phyloP scores from a whole-genome alignment of 92 coral and sea anemone genomes.

The Pocillopora meandrina region DNA sequence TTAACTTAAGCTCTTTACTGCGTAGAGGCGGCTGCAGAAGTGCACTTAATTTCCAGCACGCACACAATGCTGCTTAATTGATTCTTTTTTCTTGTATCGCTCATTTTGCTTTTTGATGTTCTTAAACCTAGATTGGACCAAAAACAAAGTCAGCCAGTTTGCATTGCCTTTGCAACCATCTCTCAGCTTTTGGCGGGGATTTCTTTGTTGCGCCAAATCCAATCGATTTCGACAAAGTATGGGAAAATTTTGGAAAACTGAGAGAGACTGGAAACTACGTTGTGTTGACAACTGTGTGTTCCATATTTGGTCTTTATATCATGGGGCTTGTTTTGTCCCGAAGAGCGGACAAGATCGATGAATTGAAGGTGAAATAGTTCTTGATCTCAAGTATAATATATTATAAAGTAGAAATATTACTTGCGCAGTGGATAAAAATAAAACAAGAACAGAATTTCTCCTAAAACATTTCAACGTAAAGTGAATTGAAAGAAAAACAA shows the following conservation, averaged over 20 bases:
- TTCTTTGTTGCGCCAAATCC: slow-evolving; percentile 96
- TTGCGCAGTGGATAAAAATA: no score
- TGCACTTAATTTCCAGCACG: no score
- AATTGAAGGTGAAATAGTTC: slow-evolving; percentile 51
- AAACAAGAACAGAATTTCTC: no score
- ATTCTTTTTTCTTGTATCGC: background rate
- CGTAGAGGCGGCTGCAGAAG: no score
- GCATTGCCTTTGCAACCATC: slow-evolving; percentile 84
- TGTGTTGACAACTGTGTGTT: slow-evolving; percentile 75
- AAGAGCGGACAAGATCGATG: slow-evolving; percentile 75
- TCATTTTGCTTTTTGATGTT: background rate
- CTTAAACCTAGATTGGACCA: slow-evolving; percentile 39
- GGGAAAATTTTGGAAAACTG: slow-evolving; percentile 69
- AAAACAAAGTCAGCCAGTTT: slow-evolving; percentile 46
- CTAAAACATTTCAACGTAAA: no score
- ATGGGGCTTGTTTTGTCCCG: slow-evolving; percentile 80
- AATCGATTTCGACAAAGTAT: slow-evolving; percentile 86
- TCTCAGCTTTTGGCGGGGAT: slow-evolving; percentile 94
- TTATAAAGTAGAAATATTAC: slow-evolving; percentile 9
- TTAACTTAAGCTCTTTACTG: no score
- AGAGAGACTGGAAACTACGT: slow-evolving; percentile 81
- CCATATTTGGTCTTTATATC: slow-evolving; percentile 65
- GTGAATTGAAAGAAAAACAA: no score
- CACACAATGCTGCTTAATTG: no score
- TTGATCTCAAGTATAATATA: background rate